A percentile compares a stretch with the other conserved stretches of the same genome.
Conservation (phyloP, 2,888 invertebrate species). For the Thysanoteuthis rhombus region DNA sequence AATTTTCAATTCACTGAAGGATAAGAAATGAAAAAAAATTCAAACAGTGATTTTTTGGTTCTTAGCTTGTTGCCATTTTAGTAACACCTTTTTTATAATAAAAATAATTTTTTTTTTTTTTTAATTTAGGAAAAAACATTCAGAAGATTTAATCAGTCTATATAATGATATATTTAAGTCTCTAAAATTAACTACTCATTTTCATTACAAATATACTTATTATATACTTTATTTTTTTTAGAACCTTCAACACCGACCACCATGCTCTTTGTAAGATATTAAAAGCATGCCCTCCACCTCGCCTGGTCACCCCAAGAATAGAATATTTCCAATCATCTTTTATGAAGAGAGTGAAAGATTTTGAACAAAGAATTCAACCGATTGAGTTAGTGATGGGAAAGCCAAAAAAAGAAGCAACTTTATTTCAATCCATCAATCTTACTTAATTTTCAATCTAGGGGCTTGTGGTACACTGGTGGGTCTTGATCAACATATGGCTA, state of each 20-base stretch:
- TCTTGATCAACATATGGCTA: background rate
- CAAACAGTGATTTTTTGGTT: too few species aligned
- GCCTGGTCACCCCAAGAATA: background rate
- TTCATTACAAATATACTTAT: too few species aligned
- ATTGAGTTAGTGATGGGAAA: background rate
- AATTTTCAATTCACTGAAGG: too few species aligned
- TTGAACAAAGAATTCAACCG: background rate
- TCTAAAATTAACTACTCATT: too few species aligned
- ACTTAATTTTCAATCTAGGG: background rate
- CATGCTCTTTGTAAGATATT: background rate
- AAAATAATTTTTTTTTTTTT: too few species aligned
- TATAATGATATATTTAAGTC: too few species aligned
- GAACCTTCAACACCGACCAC: background rate
- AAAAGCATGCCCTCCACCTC: background rate
- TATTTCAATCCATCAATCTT: background rate
- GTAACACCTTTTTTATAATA: too few species aligned
- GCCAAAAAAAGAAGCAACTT: background rate
- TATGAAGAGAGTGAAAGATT: background rate
- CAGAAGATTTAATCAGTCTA: too few species aligned
- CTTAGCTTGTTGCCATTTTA: too few species aligned
- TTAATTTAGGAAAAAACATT: too few species aligned
- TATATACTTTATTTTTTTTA: background rate
- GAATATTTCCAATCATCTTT: background rate
- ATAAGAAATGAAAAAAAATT: too few species aligned
- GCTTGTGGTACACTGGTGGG: background rate